Evolutionary conservation across 1,140 invertebrate genomes (phyloP), one percentile per base, ranked within the genome.

Genomic region (Pseudomyrmex dendroicus): DNA sequence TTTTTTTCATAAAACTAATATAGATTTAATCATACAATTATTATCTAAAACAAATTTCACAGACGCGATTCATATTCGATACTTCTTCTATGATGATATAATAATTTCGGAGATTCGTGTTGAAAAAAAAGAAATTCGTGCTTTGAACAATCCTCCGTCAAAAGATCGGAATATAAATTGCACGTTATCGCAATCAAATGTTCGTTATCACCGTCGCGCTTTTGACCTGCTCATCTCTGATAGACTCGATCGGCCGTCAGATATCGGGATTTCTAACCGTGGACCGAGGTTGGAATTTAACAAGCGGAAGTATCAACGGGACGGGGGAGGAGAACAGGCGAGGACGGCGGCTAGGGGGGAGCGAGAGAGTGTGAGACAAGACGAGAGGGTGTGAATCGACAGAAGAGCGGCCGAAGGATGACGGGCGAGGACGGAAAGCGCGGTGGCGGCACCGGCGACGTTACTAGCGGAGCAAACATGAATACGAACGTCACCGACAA

Each of bases 401-500:
- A 61, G 77, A 87, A 77, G 35, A 35, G 35, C 74, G 52, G 86
- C 88, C 89, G 90, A 91, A 82, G 82, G 87, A 94, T 94, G 93
- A 93, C 93, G 88, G 93, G 94, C 46, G 91, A 93, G 87, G 94
- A 93, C 73, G 91, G 91, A 63, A 94, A 93, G 86, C 91, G 91
- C 80, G 90, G 91, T 25, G 91, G 90, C 80, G 89, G 88, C 15
- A 86, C 86, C 56, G 84, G 63, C 54, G 85, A 84, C 44, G 89
- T 84, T 59, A 86, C 83, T 9, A 90, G 84, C 48, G 85, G 64
- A 8, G 82, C 82, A 9, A 86, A 86, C 54, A 84, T 61, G 57
- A 87, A 82, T 57, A 83, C 82, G 50, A 90, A 89, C 73, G 85
- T 83, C 70, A 86, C 77, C 62, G 84, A 90, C 77, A 90, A 90